Evolutionary conservation across 2,888 invertebrate species (phyloP).

Genomic region (Eupeodes latifasciatus): DNA sequence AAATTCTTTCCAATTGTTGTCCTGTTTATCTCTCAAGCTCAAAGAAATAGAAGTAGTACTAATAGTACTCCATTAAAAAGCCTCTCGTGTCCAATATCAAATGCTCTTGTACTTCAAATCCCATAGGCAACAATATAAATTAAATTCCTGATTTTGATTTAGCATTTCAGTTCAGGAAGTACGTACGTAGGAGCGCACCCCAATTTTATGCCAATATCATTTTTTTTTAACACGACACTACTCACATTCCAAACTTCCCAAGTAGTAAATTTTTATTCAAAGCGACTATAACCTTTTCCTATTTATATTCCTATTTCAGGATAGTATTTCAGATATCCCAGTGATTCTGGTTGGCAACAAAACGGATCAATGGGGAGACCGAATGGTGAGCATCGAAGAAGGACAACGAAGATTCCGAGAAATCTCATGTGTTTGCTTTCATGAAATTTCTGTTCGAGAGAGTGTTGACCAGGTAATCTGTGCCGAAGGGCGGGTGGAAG

Average conservation of each 20-base stretch:
- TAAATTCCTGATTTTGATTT: conserved; percentile 57
- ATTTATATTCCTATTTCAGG: conserved; percentile 83
- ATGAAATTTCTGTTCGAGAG: conserved; percentile 93
- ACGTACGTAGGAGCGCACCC: background rate
- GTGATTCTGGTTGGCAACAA: conserved; percentile 94
- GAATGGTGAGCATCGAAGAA: conserved; percentile 92
- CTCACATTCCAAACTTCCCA: background rate
- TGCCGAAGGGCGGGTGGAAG: background rate
- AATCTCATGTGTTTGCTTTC: conserved; percentile 92
- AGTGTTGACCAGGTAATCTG: conserved; percentile 90
- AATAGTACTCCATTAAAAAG: background rate
- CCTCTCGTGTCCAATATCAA: conserved; percentile 44
- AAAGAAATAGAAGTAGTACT: background rate
- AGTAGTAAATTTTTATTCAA: conserved; percentile 25
- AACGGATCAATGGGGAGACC: conserved; percentile 90
- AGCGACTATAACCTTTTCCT: background rate
- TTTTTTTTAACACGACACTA: background rate
- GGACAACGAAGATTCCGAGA: conserved; percentile 90
- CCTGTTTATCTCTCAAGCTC: background rate
- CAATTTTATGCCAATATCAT: background rate
- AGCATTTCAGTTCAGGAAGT: conserved; percentile 25
- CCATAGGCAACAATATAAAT: conserved; percentile 54
- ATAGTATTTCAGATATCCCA: conserved; percentile 88
- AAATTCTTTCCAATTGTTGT: background rate
- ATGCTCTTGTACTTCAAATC: conserved; percentile 16